A percentile compares a stretch with the other conserved stretches of the same genome.
Conservation (phyloP, 2,797 vertebrate genomes). For the Protosalanx chinensis region DNA sequence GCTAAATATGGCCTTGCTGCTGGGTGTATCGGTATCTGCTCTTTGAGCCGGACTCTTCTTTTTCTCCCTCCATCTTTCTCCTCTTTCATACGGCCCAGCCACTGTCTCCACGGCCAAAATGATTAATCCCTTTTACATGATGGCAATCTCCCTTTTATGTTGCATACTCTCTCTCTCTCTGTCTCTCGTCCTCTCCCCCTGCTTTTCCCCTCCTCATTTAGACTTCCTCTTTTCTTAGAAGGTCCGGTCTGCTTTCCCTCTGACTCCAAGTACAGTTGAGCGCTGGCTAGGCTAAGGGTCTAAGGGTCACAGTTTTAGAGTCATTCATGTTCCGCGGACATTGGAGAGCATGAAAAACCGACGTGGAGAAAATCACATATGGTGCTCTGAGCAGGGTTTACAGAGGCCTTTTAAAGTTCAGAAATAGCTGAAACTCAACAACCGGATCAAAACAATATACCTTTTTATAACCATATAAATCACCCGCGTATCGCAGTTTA, state of each 20-base stretch:
- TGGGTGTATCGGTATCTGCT: background rate
- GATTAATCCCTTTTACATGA: background rate
- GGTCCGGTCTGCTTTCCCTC: slow-evolving; percentile 28
- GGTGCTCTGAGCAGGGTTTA: slow-evolving; percentile 18
- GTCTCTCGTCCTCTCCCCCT: background rate
- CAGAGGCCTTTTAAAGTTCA: slow-evolving; percentile 20
- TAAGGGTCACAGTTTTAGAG: slow-evolving; percentile 62
- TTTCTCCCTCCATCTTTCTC: slow-evolving; percentile 6
- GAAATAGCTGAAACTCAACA: slow-evolving; percentile 15
- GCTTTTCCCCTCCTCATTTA: slow-evolving; percentile 24
- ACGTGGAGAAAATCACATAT: slow-evolving; percentile 58
- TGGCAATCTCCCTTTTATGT: slow-evolving; percentile 5
- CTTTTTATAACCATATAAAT: slow-evolving; percentile 1
- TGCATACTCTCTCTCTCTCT: slow-evolving; percentile 14
- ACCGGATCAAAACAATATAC: background rate
- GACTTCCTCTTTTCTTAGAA: background rate
- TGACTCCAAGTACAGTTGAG: slow-evolving; percentile 35
- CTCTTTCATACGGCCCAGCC: background rate
- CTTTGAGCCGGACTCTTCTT: background rate
- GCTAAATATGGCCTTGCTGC: background rate
- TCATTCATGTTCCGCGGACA: slow-evolving; percentile 71
- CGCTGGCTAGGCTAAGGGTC: slow-evolving; percentile 24
- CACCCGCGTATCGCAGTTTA: background rate
- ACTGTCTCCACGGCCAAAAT: background rate
- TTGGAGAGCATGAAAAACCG: slow-evolving; percentile 68